Evolutionary conservation across 2,888 invertebrate genomes (phyloP).

Genomic region (Oscheius sp.): DNA sequence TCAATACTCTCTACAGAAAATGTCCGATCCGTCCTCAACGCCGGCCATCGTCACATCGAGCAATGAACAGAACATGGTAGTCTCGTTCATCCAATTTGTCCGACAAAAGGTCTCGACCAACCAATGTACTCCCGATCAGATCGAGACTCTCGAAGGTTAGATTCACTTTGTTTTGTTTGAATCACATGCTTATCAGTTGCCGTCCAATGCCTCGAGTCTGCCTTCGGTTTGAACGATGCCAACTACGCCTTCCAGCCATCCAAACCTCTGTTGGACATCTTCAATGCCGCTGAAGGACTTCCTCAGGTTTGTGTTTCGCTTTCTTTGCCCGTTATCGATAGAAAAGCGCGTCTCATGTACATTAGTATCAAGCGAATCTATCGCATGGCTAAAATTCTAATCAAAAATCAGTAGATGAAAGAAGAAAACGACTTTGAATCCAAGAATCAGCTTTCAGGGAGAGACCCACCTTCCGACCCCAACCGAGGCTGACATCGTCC

Average conservation of each 20-base stretch:
- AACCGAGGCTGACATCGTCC: slow-evolving; percentile 75
- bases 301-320: slow-evolving; percentile 43
- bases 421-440: too few relatives aligned
- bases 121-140: slow-evolving; percentile 63
- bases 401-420: neutral
- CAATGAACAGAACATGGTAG: slow-evolving; percentile 68
- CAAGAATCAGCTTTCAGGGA: slow-evolving; percentile 39
- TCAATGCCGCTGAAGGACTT: slow-evolving; percentile 73
- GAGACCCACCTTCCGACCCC: slow-evolving; percentile 61
- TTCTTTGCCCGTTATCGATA: neutral
- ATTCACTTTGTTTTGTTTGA: neutral
- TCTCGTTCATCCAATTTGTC: slow-evolving; percentile 71
- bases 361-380: too few relatives aligned
- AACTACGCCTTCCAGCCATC: slow-evolving; percentile 74
- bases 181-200: slow-evolving; percentile 79
- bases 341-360: too few relatives aligned
- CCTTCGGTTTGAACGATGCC: slow-evolving; percentile 81
- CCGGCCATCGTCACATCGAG: slow-evolving; percentile 27
- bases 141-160: slow-evolving; percentile 69
- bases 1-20: neutral
- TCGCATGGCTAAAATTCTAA: too few relatives aligned
- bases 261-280: slow-evolving; percentile 76
- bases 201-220: slow-evolving; percentile 88
- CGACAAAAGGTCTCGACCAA: slow-evolving; percentile 69
- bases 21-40: slow-evolving; percentile 24